phyloP scores from a whole-genome alignment of 2,797 vertebrate genomes.

The Enteromius paludinosus region DNA sequence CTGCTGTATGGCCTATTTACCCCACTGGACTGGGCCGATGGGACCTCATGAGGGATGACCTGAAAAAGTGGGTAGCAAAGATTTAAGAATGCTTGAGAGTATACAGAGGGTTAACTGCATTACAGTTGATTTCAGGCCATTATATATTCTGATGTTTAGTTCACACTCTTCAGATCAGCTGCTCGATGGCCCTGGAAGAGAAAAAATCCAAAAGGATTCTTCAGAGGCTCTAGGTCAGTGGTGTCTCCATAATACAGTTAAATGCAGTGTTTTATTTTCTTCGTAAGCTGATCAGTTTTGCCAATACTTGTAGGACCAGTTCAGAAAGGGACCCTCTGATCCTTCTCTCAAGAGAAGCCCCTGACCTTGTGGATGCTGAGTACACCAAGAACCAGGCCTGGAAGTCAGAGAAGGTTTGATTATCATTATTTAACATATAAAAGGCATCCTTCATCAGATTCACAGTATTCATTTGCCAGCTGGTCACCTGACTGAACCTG shows the following conservation, averaged over 20 bases:
- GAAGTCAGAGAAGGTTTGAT: constrained; percentile 92
- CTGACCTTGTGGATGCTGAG: constrained; percentile 91
- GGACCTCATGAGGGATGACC: constrained; percentile 95
- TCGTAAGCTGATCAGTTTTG: not conserved
- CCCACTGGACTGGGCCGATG: constrained; percentile 95
- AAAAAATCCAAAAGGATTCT: constrained; percentile 92
- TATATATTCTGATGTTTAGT: not conserved
- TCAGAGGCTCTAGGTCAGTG: constrained; percentile 92
- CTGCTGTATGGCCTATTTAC: constrained; percentile 98
- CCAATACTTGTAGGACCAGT: constrained; percentile 84
- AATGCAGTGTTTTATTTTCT: not conserved
- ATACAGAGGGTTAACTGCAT: not conserved
- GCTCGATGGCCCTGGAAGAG: constrained; percentile 91
- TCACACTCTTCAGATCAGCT: constrained; percentile 80
- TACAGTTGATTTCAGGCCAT: not conserved
- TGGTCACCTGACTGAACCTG: not conserved
- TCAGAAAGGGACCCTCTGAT: constrained; percentile 95
- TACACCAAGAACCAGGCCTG: constrained; percentile 99
- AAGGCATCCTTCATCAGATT: not conserved
- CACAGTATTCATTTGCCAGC: not conserved
- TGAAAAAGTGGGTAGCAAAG: constrained; percentile 79
- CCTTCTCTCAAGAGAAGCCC: constrained; percentile 89
- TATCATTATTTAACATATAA: not conserved
- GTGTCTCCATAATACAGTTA: not conserved
- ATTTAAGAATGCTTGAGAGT: not conserved